These are phyloP conservation scores for Drosophila miranda DNA, from an alignment of 1,140 invertebrate genomes.

Conservation along the genomic window DNA sequence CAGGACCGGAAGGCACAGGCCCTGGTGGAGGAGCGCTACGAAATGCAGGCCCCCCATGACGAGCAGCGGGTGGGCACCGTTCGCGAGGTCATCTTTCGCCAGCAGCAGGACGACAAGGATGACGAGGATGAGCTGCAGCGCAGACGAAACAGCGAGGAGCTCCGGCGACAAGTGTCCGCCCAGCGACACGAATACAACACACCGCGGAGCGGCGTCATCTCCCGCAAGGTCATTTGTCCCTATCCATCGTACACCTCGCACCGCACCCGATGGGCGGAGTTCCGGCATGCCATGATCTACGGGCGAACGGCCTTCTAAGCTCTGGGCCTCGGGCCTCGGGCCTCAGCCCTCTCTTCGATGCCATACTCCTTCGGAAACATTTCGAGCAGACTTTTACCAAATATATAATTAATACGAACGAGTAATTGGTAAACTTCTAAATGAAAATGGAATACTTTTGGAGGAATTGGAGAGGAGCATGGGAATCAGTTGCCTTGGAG, in stretches of 20 bases:
- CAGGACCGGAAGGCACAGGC: too few species aligned
- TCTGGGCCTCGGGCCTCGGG: too few species aligned
- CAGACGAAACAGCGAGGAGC: conserved; percentile 15
- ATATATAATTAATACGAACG: too few species aligned
- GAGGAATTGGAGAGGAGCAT: too few species aligned
- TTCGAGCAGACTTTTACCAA: too few species aligned
- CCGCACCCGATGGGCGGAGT: conserved; percentile 57
- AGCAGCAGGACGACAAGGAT: conserved; percentile 21
- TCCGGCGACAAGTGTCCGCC: conserved; percentile 13
- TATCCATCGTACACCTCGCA: conserved; percentile 50
- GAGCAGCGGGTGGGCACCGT: conserved; percentile 14
- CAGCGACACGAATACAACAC: not conserved
- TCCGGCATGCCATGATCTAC: conserved; percentile 57
- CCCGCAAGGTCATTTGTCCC: conserved; percentile 50
- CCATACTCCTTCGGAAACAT: too few species aligned
- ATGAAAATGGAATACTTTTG: too few species aligned
- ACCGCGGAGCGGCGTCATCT: not conserved
- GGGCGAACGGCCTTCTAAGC: conserved; percentile 19
- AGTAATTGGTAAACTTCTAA: too few species aligned
- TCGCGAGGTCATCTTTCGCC: conserved; percentile 28
- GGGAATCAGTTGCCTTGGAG: too few species aligned
- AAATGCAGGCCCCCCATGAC: not conserved
- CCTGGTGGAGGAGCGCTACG: not conserved
- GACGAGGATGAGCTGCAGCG: conserved; percentile 3
- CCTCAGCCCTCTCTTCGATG: too few species aligned